phyloP scores from a whole-genome alignment of 1,140 invertebrate genomes.

The Samia ricini region DNA sequence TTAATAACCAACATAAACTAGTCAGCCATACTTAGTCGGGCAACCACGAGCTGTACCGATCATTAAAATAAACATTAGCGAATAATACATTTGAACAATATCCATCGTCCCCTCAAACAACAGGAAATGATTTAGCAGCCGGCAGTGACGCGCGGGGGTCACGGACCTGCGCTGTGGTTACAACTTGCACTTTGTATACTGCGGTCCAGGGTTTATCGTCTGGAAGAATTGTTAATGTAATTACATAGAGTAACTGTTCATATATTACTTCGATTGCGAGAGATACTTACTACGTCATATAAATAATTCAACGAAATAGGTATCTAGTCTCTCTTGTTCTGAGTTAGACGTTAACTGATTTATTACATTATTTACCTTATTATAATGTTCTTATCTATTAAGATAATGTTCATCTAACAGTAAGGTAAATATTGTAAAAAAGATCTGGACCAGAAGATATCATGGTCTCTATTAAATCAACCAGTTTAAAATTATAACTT shows the following conservation, averaged over 20 bases:
- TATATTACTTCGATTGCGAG: neutral
- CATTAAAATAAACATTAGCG: neutral
- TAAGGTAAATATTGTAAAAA: no score
- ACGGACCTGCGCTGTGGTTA: neutral
- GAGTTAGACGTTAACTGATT: neutral
- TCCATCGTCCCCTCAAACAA: neutral
- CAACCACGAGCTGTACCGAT: neutral
- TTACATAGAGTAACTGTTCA: slow-evolving; percentile 3
- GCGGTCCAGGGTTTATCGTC: slow-evolving; percentile 3
- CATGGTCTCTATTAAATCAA: no score
- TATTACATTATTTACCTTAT: no score
- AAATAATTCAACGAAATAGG: neutral
- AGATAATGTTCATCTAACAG: no score
- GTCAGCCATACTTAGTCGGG: neutral
- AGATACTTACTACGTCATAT: neutral
- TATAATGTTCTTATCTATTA: no score
- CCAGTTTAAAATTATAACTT: no score
- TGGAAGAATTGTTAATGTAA: slow-evolving; percentile 10
- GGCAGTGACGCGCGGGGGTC: neutral
- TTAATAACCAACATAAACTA: neutral
- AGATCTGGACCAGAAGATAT: no score
- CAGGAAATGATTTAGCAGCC: slow-evolving; percentile 13
- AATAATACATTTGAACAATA: slow-evolving; percentile 5
- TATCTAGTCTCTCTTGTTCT: neutral
- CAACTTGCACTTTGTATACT: slow-evolving; percentile 6